These are phyloP conservation scores for Vollenhovia emeryi DNA, from an alignment of 1,140 invertebrate genomes.

Conservation along the genomic window DNA sequence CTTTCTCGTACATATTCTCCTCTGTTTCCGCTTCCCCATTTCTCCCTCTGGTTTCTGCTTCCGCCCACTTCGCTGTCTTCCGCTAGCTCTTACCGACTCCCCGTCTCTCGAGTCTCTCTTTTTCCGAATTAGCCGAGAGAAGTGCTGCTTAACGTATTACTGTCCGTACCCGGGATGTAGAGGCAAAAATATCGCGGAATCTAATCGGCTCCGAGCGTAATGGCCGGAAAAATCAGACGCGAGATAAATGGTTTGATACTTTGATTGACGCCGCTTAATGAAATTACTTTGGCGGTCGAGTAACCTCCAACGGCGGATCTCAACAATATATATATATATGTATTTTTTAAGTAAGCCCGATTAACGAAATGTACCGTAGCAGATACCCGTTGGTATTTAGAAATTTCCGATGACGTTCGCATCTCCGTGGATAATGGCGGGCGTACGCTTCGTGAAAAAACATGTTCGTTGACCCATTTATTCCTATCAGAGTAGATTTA, in stretches of 20 bases:
- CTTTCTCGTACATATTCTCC: constrained; percentile 27
- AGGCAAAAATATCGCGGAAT: constrained; percentile 35
- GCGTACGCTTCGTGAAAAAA: neutral
- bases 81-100: neutral
- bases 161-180: constrained; percentile 35
- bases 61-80: neutral
- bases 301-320: neutral
- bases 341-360: constrained; percentile 4
- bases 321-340: no score
- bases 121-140: constrained; percentile 40
- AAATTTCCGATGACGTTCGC: neutral
- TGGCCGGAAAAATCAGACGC: constrained; percentile 40
- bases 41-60: neutral
- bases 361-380: neutral
- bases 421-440: neutral
- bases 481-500: constrained; percentile 16
- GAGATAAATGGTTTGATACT: constrained; percentile 40
- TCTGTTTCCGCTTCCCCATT: constrained; percentile 1
- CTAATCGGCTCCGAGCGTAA: constrained; percentile 36
- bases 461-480: constrained; percentile 12
- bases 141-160: constrained; percentile 52
- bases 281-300: constrained; percentile 14
- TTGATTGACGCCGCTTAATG: constrained; percentile 38
- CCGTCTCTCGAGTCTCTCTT: constrained; percentile 15
- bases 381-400: neutral